phyloP scores from a whole-genome alignment of 2,113 vertebrate genomes.

The Zosterops lateralis region DNA sequence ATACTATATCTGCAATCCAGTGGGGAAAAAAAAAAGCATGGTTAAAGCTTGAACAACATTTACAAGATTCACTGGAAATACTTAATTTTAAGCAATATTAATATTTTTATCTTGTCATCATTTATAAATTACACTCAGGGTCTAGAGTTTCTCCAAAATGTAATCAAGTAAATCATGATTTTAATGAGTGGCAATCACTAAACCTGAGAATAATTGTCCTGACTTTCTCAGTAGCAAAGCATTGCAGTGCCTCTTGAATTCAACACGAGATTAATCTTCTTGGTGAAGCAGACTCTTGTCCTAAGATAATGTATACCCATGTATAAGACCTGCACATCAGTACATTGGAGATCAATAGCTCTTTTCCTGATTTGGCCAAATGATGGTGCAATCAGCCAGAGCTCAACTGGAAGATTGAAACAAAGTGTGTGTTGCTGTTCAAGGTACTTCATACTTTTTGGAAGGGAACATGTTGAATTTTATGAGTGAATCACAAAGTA shows the following conservation, averaged over 20 bases:
- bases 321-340: background rate
- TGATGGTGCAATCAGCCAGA: background rate
- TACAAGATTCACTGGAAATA: background rate
- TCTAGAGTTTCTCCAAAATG: background rate
- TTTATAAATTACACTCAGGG: background rate
- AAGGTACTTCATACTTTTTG: background rate
- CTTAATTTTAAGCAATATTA: background rate
- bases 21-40: background rate
- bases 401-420: background rate
- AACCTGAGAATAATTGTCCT: background rate
- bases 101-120: background rate
- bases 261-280: background rate
- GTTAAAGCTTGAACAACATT: background rate
- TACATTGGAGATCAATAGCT: background rate
- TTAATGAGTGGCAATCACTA: slow-evolving; percentile 3
- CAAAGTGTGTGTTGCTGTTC: background rate
- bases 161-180: background rate
- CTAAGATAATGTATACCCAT: background rate
- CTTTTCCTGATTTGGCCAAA: background rate
- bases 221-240: background rate
- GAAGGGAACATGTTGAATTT: background rate
- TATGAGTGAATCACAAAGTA: background rate
- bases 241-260: background rate
- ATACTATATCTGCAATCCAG: background rate
- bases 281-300: background rate